phyloP scores from a whole-genome alignment of 2,797 vertebrate species.

The Oceanodroma leucorhoa region DNA sequence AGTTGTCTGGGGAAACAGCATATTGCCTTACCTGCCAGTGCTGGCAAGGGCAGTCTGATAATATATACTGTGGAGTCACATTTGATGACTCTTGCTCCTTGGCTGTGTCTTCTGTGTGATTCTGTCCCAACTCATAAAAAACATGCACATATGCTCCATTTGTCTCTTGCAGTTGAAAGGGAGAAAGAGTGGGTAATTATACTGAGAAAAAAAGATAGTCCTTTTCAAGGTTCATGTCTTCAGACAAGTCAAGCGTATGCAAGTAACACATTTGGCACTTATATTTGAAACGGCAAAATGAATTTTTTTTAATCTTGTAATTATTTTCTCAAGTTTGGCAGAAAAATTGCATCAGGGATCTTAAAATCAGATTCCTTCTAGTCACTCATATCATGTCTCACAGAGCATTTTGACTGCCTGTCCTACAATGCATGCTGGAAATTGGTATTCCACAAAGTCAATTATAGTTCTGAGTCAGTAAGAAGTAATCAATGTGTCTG shows the following conservation, averaged over 20 bases:
- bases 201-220: conserved; percentile 1
- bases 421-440: conserved; percentile 6
- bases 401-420: conserved; percentile 38
- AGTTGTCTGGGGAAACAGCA: background rate
- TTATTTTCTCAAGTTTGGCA: conserved; percentile 62
- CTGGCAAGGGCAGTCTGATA: background rate
- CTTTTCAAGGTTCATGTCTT: conserved; percentile 49
- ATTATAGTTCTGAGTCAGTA: conserved; percentile 16
- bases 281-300: conserved; percentile 34
- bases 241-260: conserved; percentile 25
- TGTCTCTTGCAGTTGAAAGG: conserved; percentile 45
- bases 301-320: conserved; percentile 54
- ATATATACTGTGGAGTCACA: background rate
- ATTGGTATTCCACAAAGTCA: conserved; percentile 27
- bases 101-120: background rate
- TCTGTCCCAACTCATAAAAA: conserved; percentile 17
- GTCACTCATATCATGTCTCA: conserved; percentile 4
- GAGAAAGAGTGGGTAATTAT: conserved; percentile 56
- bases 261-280: conserved; percentile 26
- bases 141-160: conserved; percentile 38
- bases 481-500: conserved; percentile 43
- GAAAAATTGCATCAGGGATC: conserved; percentile 54
- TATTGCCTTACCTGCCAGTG: background rate
- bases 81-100: background rate
- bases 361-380: conserved; percentile 49